Conservation (phyloP, 2,797 vertebrate genomes). For the Xyrichtys novacula region DNA sequence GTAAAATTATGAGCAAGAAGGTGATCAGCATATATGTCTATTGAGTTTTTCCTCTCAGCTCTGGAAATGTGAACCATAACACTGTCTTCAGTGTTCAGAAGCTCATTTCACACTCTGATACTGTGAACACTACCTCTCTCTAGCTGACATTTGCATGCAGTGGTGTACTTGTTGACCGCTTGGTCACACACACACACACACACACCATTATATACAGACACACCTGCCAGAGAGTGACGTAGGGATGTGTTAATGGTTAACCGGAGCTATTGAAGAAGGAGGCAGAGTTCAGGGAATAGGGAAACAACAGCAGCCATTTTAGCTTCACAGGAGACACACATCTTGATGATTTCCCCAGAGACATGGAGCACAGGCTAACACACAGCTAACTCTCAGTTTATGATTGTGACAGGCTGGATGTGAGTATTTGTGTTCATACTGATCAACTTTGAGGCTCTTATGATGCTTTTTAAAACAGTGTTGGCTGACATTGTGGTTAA, state of each 20-base stretch:
- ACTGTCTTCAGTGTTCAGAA: background rate
- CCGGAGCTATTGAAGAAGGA: constrained; percentile 51
- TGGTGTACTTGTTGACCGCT: background rate
- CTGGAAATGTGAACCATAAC: background rate
- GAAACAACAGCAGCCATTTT: constrained; percentile 73
- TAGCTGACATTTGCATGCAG: background rate
- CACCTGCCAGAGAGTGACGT: constrained; percentile 26
- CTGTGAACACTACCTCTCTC: background rate
- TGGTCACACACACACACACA: constrained; percentile 1
- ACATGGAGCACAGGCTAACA: constrained; percentile 31
- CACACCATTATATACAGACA: constrained; percentile 13
- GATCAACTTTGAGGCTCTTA: background rate
- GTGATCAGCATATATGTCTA: no score
- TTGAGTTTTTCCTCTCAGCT: no score
- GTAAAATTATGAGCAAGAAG: no score
- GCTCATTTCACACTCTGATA: background rate
- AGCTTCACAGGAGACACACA: constrained; percentile 7
- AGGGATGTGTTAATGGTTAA: constrained; percentile 79
- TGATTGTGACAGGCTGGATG: constrained; percentile 19
- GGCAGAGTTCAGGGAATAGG: constrained; percentile 62
- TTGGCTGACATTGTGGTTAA: constrained; percentile 7
- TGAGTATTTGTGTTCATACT: constrained; percentile 33
- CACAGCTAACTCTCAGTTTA: background rate
- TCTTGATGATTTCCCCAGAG: constrained; percentile 9
- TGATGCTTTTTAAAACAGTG: background rate